Conservation (phyloP, 2,888 invertebrate genomes). For the Zaprionus bogoriensis region DNA sequence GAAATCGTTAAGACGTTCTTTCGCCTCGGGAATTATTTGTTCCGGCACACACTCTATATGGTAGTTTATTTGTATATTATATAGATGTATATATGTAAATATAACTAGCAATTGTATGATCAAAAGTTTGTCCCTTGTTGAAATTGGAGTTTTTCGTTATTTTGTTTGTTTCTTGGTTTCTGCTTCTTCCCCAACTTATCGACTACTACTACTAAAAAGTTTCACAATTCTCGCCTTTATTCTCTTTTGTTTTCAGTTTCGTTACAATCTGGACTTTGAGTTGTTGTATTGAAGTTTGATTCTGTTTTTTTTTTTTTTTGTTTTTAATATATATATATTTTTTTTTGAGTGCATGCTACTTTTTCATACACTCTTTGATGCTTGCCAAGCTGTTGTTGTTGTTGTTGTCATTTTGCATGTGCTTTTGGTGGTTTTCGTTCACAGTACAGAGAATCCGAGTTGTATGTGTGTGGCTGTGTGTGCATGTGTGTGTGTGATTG, state of each 20-base stretch:
- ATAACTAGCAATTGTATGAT: conserved; percentile 55
- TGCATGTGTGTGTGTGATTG: conserved; percentile 32
- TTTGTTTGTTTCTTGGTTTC: conserved; percentile 18
- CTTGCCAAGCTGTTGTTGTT: conserved; percentile 40
- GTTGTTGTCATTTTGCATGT: conserved; percentile 28
- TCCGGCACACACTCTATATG: conserved; percentile 3
- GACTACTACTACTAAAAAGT: conserved; percentile 50
- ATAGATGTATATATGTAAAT: conserved; percentile 37
- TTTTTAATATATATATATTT: too few species aligned
- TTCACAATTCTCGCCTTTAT: conserved; percentile 30
- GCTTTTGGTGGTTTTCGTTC: conserved; percentile 71
- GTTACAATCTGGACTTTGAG: conserved; percentile 48
- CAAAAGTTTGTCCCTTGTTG: conserved; percentile 71
- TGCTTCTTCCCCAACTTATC: conserved; percentile 47
- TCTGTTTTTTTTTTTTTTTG: conserved; percentile 6
- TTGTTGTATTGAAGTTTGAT: conserved; percentile 55
- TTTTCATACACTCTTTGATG: conserved; percentile 53
- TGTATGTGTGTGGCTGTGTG: conserved; percentile 27
- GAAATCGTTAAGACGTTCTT: background rate
- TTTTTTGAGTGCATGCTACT: conserved; percentile 42
- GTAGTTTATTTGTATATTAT: conserved; percentile 16
- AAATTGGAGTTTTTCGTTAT: conserved; percentile 63
- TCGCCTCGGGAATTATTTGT: background rate
- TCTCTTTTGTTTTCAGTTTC: conserved; percentile 4
- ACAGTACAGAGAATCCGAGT: conserved; percentile 74